phyloP scores from a whole-genome alignment of 1,140 invertebrate species.

The Bombyx mandarina region DNA sequence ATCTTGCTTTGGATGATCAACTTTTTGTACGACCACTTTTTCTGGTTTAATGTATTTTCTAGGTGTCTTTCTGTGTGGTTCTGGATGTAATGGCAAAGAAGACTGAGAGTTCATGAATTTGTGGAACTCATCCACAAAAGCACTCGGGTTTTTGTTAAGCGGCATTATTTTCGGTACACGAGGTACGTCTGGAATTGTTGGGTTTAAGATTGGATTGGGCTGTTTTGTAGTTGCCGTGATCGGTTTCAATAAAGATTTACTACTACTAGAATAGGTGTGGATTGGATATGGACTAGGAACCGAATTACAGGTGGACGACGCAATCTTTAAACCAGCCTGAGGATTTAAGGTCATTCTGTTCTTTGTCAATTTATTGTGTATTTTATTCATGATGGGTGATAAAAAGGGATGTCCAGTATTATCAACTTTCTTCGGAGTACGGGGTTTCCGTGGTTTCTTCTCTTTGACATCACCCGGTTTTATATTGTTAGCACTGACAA shows the following conservation, averaged over 20 bases:
- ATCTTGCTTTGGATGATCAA: slow-evolving; percentile 12
- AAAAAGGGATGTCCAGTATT: slow-evolving; percentile 45
- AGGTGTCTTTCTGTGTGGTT: background rate
- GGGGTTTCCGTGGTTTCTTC: slow-evolving; percentile 47
- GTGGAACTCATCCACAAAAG: slow-evolving; percentile 53
- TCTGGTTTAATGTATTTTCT: slow-evolving; percentile 7
- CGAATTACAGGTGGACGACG: too few relatives aligned
- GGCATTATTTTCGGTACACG: slow-evolving; percentile 33
- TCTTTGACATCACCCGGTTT: slow-evolving; percentile 20
- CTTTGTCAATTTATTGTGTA: background rate
- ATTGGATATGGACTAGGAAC: too few relatives aligned
- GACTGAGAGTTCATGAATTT: slow-evolving; percentile 42
- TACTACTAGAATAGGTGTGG: background rate
- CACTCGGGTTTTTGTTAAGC: slow-evolving; percentile 47
- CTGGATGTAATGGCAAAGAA: background rate
- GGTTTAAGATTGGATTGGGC: background rate
- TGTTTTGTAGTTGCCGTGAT: background rate
- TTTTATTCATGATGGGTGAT: slow-evolving; percentile 26
- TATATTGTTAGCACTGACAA: background rate
- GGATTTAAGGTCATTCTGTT: too few relatives aligned
- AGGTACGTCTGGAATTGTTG: slow-evolving; percentile 19
- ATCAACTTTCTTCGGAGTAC: slow-evolving; percentile 34
- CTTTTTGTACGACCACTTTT: slow-evolving; percentile 16
- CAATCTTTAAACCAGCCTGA: background rate
- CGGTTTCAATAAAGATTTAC: slow-evolving; percentile 3